Evolutionary conservation across 2,888 invertebrate species (phyloP).

Genomic region (Flexamia atlantica): DNA sequence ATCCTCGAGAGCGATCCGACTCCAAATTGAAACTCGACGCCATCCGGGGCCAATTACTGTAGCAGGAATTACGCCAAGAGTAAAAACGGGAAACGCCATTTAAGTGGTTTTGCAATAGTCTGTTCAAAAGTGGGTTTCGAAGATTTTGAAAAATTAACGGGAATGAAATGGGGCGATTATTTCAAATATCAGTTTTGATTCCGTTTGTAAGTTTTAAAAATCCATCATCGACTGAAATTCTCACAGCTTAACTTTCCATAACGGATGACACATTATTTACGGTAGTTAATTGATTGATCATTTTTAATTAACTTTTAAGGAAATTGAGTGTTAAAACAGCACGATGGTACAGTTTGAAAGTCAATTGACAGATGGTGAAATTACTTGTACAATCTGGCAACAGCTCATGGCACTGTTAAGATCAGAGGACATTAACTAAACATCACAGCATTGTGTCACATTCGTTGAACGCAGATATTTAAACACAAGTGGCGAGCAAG

Average conservation of each 20-base stretch:
- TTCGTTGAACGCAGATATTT: conserved; percentile 12
- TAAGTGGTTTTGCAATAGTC: neutral
- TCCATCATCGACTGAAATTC: too few species aligned
- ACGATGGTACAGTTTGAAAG: too few species aligned
- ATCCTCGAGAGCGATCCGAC: neutral
- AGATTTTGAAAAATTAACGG: neutral
- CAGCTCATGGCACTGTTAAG: neutral
- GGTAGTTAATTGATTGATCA: too few species aligned
- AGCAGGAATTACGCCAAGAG: conserved; percentile 8
- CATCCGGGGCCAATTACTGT: conserved; percentile 27
- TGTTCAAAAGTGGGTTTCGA: neutral
- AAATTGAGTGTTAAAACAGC: too few species aligned
- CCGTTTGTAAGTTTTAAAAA: too few species aligned
- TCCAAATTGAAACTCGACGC: conserved; percentile 44
- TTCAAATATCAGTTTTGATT: neutral
- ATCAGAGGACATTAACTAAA: neutral
- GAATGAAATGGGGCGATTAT: neutral
- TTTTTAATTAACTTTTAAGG: too few species aligned
- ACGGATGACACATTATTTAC: too few species aligned
- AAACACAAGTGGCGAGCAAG: neutral
- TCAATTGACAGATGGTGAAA: neutral
- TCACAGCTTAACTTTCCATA: too few species aligned
- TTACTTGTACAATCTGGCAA: neutral
- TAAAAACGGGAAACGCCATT: neutral
- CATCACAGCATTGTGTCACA: neutral